Evolutionary conservation across 2,797 vertebrate species (phyloP).

Genomic region (Parauchenoglanis ngamensis): DNA sequence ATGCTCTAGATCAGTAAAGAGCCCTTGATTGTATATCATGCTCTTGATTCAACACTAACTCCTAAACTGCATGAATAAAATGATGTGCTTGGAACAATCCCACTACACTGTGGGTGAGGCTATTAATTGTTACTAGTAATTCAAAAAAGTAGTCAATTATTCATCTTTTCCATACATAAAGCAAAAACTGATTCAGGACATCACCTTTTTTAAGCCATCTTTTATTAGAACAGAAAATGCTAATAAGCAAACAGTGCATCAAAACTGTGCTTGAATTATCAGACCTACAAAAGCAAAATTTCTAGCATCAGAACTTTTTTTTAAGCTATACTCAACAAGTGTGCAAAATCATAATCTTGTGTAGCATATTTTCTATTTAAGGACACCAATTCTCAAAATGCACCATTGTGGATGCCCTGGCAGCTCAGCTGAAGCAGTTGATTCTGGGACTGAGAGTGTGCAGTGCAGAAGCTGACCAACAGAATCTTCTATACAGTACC

Average conservation of each 20-base stretch:
- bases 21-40: neutral
- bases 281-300: neutral
- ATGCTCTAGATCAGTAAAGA: constrained; percentile 49
- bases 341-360: neutral
- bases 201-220: neutral
- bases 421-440: neutral
- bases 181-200: neutral
- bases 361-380: neutral
- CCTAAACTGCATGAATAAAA: neutral
- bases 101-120: neutral
- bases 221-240: neutral
- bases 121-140: neutral
- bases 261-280: neutral
- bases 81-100: neutral
- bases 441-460: neutral
- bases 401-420: neutral
- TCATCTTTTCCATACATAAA: neutral
- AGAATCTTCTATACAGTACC: neutral
- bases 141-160: neutral
- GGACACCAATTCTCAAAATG: neutral
- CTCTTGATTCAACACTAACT: constrained; percentile 8
- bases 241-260: neutral
- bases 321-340: neutral
- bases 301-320: neutral
- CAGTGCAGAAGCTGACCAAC: neutral